Percentiles rank a stretch among this genome's conserved stretches.
Conservation (phyloP, 2,888 invertebrate species). For the Amphipoea oculea region DNA sequence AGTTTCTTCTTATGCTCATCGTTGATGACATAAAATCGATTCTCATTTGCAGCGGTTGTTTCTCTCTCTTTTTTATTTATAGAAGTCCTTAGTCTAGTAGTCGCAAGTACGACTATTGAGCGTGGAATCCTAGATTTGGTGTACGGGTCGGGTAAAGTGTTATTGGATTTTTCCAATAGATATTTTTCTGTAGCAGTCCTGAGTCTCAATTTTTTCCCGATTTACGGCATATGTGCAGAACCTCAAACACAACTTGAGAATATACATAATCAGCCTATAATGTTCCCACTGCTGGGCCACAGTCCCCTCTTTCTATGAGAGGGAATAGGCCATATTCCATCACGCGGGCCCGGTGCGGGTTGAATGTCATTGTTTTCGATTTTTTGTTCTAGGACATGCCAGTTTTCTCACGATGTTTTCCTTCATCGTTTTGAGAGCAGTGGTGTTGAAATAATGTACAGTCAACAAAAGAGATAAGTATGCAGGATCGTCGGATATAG, state of each 20-base stretch:
- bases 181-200: background rate
- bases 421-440: too few species aligned
- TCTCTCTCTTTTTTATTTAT: background rate
- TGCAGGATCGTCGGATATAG: too few species aligned
- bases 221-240: background rate
- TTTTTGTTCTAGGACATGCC: too few species aligned
- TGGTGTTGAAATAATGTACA: too few species aligned
- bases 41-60: background rate
- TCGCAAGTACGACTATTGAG: background rate
- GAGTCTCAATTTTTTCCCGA: background rate
- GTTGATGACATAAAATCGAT: background rate
- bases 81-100: background rate
- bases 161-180: background rate
- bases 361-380: too few species aligned
- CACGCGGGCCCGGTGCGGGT: too few species aligned
- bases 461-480: too few species aligned
- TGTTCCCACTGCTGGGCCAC: too few species aligned
- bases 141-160: background rate
- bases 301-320: too few species aligned
- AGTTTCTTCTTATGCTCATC: background rate
- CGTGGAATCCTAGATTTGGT: background rate
- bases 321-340: too few species aligned
- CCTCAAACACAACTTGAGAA: background rate
- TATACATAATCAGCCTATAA: too few species aligned
- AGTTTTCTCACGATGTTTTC: too few species aligned